A percentile compares a stretch with the other conserved stretches of the same genome.
Conservation (phyloP, 2,888 invertebrate species). For the Limnephilus marmoratus region DNA sequence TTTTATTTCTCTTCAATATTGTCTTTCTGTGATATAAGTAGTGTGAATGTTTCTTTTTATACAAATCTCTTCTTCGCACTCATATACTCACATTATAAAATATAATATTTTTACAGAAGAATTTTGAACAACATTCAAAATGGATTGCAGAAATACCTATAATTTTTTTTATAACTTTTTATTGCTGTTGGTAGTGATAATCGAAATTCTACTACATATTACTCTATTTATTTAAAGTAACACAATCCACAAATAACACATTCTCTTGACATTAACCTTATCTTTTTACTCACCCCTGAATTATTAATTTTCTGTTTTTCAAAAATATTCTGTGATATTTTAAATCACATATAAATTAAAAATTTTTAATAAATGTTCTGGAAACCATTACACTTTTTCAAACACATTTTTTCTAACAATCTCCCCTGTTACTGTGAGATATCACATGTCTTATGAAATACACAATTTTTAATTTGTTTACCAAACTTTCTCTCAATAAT, state of each 20-base stretch:
- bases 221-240: neutral
- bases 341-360: no score
- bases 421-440: neutral
- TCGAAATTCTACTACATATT: neutral
- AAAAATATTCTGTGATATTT: no score
- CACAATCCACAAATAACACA: neutral
- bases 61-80: neutral
- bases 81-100: no score
- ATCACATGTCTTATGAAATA: neutral
- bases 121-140: neutral
- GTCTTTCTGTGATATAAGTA: neutral
- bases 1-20: neutral
- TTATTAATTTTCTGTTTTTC: neutral
- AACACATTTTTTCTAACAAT: neutral
- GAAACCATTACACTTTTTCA: neutral
- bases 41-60: neutral
- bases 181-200: neutral
- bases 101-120: neutral
- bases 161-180: neutral
- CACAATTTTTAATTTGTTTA: neutral
- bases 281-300: neutral
- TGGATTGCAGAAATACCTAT: no score
- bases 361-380: no score
- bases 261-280: neutral
- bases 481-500: neutral